Base-by-base conservation (phyloP, 2,888 invertebrate genomes). In the Eupithecia abbreviata region DNA sequence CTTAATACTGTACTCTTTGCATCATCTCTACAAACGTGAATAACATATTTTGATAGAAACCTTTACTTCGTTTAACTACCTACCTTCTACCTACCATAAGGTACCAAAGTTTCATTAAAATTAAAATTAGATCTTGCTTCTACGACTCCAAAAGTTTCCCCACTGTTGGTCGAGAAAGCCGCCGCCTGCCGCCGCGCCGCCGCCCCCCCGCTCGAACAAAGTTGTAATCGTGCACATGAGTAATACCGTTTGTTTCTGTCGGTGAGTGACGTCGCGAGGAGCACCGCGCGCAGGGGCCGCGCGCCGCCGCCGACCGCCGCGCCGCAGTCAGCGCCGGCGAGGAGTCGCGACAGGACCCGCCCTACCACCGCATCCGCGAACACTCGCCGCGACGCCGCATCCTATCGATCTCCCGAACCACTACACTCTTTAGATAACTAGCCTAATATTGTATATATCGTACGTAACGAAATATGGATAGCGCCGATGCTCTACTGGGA, bases 191-290 rank as follows among this genome's bases (percentile, higher is more conserved):
- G 13, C 49, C 49, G 49, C 12, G 12, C 12, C 13, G n/a, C 67
- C 10, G 15, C 10, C 47, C 87, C 88, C 86, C 84, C 87, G 85
- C 85, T 85, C 85, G 84, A 84, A 84, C 82, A 83, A 84, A 86
- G 87, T 87, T 85, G 84, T 84, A 82, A 83, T 84, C 85, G 87
- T 87, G 87, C 87, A 85, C 89, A 93, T 94, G 94, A 93, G 92
- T 93, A 94, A 93, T 93, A 92, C 92, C 91, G 90, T 92, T 91
- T 88, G 90, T 91, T 91, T 89, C 85, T 91, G 89, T 89, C 91
- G 91, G 85, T 89, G 92, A 91, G 93, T 93, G 92, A 12, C 62
- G 43, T 43, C 68, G 68, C 68, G 47, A 68, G 67, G n/a, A n/a
- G 93, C 87, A 85, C 86, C 87, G 85, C 90, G 87, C 89, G 88